Conservation (phyloP, 2,113 vertebrate species). For the Takifugu bimaculatus region DNA sequence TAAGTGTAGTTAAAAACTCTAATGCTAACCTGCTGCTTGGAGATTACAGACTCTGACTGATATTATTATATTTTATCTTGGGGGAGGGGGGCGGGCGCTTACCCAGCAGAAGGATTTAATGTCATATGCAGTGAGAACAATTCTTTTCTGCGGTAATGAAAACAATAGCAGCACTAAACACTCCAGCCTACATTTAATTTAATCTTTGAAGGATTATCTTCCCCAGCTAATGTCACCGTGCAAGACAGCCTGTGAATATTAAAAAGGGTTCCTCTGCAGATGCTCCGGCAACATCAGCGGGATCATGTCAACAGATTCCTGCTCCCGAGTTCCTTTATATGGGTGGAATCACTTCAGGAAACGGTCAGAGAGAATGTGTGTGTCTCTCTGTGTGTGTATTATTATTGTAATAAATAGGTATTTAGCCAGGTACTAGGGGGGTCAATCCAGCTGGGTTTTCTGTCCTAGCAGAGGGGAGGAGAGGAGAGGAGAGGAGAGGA, state of each 20-base stretch:
- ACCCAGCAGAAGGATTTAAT: constrained; percentile 48
- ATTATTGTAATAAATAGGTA: too few relatives aligned
- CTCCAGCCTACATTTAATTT: constrained; percentile 74
- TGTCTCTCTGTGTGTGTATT: too few relatives aligned
- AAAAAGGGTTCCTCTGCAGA: constrained; percentile 73
- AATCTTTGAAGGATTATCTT: constrained; percentile 75
- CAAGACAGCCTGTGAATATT: constrained; percentile 67
- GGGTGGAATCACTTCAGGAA: constrained; percentile 66
- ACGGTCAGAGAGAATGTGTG: constrained; percentile 24
- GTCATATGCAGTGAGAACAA: constrained; percentile 49
- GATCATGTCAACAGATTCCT: constrained; percentile 74
- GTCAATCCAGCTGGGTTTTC: too few relatives aligned
- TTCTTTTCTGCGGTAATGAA: constrained; percentile 71
- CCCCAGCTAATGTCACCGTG: constrained; percentile 63
- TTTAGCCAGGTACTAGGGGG: too few relatives aligned
- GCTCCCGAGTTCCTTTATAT: constrained; percentile 70
- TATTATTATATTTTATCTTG: constrained; percentile 60
- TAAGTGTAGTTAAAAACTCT: constrained; percentile 74
- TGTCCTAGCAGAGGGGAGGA: too few relatives aligned
- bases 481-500: too few relatives aligned
- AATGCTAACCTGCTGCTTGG: constrained; percentile 76
- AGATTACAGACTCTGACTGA: constrained; percentile 65
- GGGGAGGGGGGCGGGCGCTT: constrained; percentile 31
- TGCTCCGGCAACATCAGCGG: constrained; percentile 53
- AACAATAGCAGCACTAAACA: constrained; percentile 76